Base-by-base conservation (phyloP, 2,888 invertebrate genomes). In the Trypoxylon attenuatum region DNA sequence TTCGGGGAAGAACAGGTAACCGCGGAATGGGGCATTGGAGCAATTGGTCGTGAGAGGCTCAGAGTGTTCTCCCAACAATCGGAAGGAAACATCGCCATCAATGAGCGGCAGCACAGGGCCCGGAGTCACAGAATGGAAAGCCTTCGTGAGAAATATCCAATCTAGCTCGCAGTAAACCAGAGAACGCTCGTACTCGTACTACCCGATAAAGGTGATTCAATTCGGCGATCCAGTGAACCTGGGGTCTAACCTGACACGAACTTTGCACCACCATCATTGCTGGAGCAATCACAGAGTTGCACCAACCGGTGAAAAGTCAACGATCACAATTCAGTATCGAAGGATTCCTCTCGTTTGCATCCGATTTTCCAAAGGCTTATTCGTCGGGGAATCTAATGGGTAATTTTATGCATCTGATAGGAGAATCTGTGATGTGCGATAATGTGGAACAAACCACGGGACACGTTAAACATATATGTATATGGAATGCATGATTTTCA, bases 121-220 rank as follows among this genome's bases (percentile, higher is more conserved):
- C n/a, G n/a, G n/a, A 39, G 46, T 51, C 52, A 52, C 53, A 23
- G n/a, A n/a, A n/a, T n/a, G 56, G 57, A 61, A 57, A 41, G 58
- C 39, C 27, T 23, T 23, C 38, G 63, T 46, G 65, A 56, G 67
- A 61, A 53, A 61, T 51, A 73, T 70, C 59, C 59, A 55, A 45
- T 45, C 43, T 49, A 33, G 42, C 56, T 43, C 43, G 16, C 33
- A 16, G 42, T 54, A 49, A 49, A 50, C 53, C 23, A 46, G 19
- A 38, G 45, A 43, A 45, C 39, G 18, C n/a, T n/a, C n/a, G 43
- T 51, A 52, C 29, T 47, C 52, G 60, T 41, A 5, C 19, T 13
- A 15, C 6, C 33, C 55, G 42, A 63, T 52, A 71, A 67, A 71
- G 69, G 49, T 60, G 64, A 62, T 65, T 67, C 55, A 69, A 71